Evolutionary conservation across 2,113 vertebrate species (phyloP).

Genomic region (Hirundichthys speculiger): DNA sequence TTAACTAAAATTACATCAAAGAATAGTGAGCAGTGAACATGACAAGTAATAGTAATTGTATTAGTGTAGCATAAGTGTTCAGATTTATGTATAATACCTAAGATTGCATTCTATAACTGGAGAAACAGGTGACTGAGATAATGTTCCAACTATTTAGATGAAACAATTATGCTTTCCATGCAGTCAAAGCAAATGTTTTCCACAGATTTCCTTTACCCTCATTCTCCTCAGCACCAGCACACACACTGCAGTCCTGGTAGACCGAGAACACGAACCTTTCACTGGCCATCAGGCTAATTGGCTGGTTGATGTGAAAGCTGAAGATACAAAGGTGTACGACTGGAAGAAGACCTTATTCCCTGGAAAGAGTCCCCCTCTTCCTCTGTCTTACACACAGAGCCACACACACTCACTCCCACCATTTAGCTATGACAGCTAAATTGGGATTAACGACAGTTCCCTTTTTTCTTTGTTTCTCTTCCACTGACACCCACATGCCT

Average conservation of each 20-base stretch:
- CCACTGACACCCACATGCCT: constrained; percentile 48
- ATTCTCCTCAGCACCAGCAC: constrained; percentile 16
- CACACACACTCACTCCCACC: constrained; percentile 32
- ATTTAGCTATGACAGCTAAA: constrained; percentile 66
- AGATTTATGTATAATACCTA: too few relatives aligned
- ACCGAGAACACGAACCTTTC: constrained; percentile 58
- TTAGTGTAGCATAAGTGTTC: too few relatives aligned
- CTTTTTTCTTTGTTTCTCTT: constrained; percentile 59
- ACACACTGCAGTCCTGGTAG: constrained; percentile 15
- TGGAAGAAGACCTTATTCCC: constrained; percentile 38
- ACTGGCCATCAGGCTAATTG: constrained; percentile 61
- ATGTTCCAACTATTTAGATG: neutral
- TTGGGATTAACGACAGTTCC: constrained; percentile 70
- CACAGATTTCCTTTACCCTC: constrained; percentile 12
- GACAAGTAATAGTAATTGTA: too few relatives aligned
- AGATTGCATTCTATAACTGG: too few relatives aligned
- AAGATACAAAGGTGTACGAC: constrained; percentile 14
- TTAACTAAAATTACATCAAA: too few relatives aligned
- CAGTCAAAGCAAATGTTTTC: constrained; percentile 17
- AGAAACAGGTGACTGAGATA: too few relatives aligned
- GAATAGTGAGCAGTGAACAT: too few relatives aligned
- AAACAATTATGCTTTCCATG: neutral
- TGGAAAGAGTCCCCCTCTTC: constrained; percentile 1
- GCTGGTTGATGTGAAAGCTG: constrained; percentile 54
- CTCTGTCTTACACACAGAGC: neutral